phyloP scores from a whole-genome alignment of 2,888 invertebrate genomes.

The Drosophila nr. medialis region DNA sequence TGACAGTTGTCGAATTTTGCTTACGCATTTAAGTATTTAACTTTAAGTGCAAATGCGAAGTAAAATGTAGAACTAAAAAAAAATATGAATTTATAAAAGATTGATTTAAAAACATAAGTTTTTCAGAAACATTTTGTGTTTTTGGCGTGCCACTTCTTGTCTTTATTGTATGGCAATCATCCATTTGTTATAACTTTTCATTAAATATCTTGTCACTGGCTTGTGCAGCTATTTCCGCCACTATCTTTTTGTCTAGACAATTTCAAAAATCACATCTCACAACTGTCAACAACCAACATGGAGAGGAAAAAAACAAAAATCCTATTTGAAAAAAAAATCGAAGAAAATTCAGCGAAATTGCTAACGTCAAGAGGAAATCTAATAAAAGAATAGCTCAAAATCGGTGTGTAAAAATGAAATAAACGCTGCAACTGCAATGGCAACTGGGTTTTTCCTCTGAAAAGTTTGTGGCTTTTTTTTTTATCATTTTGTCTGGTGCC shows the following conservation, averaged over 20 bases:
- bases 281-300: conserved; percentile 41
- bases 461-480: conserved; percentile 48
- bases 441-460: conserved; percentile 51
- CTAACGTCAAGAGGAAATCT: conserved; percentile 63
- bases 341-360: conserved; percentile 39
- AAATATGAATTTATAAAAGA: background rate
- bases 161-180: conserved; percentile 9
- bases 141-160: background rate
- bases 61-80: background rate
- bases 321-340: conserved; percentile 11
- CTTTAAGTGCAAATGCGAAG: background rate
- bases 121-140: background rate
- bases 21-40: background rate
- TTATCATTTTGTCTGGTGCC: conserved; percentile 27
- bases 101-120: background rate
- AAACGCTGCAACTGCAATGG: conserved; percentile 62
- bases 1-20: conserved; percentile 6
- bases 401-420: conserved; percentile 80
- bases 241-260: conserved; percentile 54
- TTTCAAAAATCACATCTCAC: conserved; percentile 75
- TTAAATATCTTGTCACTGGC: conserved; percentile 24
- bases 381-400: conserved; percentile 79
- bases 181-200: conserved; percentile 22
- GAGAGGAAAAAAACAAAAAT: conserved; percentile 14
- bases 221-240: conserved; percentile 20